phyloP scores from a whole-genome alignment of 2,113 vertebrate species.

The Salvelinus fontinalis region DNA sequence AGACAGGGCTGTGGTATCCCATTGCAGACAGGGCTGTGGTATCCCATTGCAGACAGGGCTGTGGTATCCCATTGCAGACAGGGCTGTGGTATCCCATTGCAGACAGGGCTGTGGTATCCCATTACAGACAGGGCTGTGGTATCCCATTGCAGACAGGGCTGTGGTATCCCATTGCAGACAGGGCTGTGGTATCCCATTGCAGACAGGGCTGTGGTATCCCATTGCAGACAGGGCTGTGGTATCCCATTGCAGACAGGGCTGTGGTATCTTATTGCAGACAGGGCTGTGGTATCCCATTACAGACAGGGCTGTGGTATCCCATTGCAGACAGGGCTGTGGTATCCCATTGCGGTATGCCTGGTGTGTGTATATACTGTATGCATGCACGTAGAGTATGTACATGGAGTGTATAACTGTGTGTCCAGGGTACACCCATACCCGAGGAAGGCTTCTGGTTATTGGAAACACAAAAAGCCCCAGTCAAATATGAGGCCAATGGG shows the following conservation, averaged over 20 bases:
- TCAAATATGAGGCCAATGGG: not conserved
- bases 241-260: conserved; percentile 13
- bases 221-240: not conserved
- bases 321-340: conserved; percentile 37
- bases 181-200: too few relatives aligned
- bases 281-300: not conserved
- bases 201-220: too few relatives aligned
- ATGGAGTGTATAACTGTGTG: not conserved
- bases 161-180: too few relatives aligned
- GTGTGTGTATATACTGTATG: not conserved
- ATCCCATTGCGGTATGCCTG: not conserved
- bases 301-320: conserved; percentile 53
- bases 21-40: too few relatives aligned
- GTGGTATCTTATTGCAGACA: conserved; percentile 58
- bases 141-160: too few relatives aligned
- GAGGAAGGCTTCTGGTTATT: not conserved
- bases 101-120: too few relatives aligned
- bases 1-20: too few relatives aligned
- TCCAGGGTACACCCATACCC: not conserved
- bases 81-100: too few relatives aligned
- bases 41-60: too few relatives aligned
- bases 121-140: too few relatives aligned
- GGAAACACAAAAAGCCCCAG: not conserved
- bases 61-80: too few relatives aligned
- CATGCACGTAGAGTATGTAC: not conserved